Evolutionary conservation across 2,888 invertebrate species (phyloP), one percentile per base, ranked within the genome.

Genomic region (Acleris holmiana): DNA sequence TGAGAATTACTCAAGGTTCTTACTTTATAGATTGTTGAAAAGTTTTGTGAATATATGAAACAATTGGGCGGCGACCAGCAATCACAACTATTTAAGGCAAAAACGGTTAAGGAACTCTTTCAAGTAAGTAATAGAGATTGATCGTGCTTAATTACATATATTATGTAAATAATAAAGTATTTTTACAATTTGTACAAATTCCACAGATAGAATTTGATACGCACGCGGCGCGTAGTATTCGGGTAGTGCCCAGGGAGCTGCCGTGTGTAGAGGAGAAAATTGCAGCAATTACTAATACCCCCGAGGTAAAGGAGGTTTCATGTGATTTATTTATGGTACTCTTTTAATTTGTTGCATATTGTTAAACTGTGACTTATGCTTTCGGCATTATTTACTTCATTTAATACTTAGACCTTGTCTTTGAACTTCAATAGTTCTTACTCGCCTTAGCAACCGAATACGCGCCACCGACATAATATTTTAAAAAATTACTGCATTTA

Each of bases 181-280:
- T 47, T 1, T 23, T 1, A 41, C 10, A 29, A 10, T 29, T 35
- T 35, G 0, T 35, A 35, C 13, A 10, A 8, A 35, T 35, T 35
- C 35, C 44, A 70, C 84, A 94, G 91, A 93, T 94, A 59, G 94
- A 94, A 62, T 94, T 94, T 71, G 89, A 94, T 68, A 93, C 92
- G 6, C 93, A 94, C 68, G 93, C 93, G 1, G 90, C 94, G 0
- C 89, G 86, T 58, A 91, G 94, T 67, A 80, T 94, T 25, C 83
- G 87, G 80, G 90, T 94, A 1, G 78, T 91, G 40, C 81, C 94
- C 3, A 93, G 91, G 73, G 94, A 95, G 78, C 79, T 95, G 77
- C 93, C 94, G 0, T 88, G 93, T 46, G 91, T 95, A 15, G 92
- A 94, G 41, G 89, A 93, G 61, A 86, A 87, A 69, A 87, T 95